These are phyloP conservation scores for Nesidiocoris tenuis DNA, from an alignment of 2,888 invertebrate genomes.

Conservation along the genomic window DNA sequence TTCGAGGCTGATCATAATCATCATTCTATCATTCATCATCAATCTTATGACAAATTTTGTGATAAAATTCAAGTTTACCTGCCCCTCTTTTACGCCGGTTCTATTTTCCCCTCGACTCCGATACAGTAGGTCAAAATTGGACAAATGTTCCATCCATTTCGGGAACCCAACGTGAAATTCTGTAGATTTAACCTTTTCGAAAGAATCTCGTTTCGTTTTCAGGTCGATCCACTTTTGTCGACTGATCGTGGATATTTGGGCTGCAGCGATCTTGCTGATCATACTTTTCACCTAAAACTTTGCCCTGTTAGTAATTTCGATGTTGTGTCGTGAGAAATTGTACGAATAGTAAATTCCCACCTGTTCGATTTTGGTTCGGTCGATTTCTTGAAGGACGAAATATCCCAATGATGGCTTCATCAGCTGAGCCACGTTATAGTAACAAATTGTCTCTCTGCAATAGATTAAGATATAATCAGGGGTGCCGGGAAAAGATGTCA, in stretches of 20 bases:
- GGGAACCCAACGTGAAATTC: slow-evolving; percentile 78
- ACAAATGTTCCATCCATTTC: slow-evolving; percentile 62
- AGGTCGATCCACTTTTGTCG: slow-evolving; percentile 79
- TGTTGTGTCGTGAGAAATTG: no score
- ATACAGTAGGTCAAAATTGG: slow-evolving; percentile 20
- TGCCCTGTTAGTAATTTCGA: no score
- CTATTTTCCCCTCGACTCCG: slow-evolving; percentile 31
- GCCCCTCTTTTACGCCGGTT: slow-evolving; percentile 32
- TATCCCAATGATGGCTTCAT: slow-evolving; percentile 28
- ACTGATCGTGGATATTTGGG: slow-evolving; percentile 69
- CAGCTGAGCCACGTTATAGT: slow-evolving; percentile 21
- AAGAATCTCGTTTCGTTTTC: slow-evolving; percentile 67
- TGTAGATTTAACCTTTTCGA: slow-evolving; percentile 67
- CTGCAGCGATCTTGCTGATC: no score
- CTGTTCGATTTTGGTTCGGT: not conserved
- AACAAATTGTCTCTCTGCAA: slow-evolving; percentile 28
- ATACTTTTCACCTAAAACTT: no score
- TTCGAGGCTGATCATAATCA: no score
- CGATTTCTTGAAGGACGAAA: not conserved
- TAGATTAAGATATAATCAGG: not conserved
- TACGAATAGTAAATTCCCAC: slow-evolving; percentile 4
- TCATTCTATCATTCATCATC: no score
- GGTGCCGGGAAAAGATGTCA: no score
- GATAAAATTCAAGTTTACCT: no score
- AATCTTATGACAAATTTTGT: no score